These are phyloP conservation scores for Halichoerus grypus DNA, from an alignment of 2,113 vertebrate genomes.

Conservation along the genomic window DNA sequence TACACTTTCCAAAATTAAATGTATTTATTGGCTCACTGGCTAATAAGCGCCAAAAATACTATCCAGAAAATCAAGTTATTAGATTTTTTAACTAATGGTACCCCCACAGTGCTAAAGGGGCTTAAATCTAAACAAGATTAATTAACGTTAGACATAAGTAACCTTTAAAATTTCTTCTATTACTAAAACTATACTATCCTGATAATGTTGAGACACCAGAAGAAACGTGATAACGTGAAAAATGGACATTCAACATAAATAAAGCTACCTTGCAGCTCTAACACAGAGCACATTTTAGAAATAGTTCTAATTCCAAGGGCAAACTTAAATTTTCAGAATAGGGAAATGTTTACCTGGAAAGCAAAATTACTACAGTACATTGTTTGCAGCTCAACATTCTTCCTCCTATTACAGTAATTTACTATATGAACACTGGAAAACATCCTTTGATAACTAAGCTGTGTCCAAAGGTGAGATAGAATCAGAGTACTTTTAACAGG, in stretches of 20 bases:
- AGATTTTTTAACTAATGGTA: background rate
- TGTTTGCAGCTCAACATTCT: background rate
- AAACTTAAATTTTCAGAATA: conserved; percentile 37
- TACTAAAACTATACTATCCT: background rate
- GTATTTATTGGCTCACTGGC: background rate
- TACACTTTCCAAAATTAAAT: conserved; percentile 35
- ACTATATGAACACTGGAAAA: background rate
- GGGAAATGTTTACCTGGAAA: background rate
- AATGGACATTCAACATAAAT: background rate
- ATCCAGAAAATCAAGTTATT: conserved; percentile 32
- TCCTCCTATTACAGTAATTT: background rate
- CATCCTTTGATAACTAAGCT: background rate
- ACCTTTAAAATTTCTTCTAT: background rate
- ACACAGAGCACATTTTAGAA: conserved; percentile 16
- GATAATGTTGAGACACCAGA: background rate
- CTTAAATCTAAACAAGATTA: background rate
- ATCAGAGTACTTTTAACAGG: background rate
- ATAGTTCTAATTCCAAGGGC: background rate
- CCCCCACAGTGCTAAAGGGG: background rate
- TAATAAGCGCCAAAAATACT: conserved; percentile 5
- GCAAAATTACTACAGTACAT: conserved; percentile 31
- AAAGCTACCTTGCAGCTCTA: background rate
- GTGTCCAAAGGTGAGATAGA: background rate
- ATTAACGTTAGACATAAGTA: background rate
- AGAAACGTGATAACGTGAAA: background rate